A percentile compares a stretch with the other conserved stretches of the same genome.
phyloP scores from a whole-genome alignment of 2,888 invertebrate genomes.

The Agrilus mali region DNA sequence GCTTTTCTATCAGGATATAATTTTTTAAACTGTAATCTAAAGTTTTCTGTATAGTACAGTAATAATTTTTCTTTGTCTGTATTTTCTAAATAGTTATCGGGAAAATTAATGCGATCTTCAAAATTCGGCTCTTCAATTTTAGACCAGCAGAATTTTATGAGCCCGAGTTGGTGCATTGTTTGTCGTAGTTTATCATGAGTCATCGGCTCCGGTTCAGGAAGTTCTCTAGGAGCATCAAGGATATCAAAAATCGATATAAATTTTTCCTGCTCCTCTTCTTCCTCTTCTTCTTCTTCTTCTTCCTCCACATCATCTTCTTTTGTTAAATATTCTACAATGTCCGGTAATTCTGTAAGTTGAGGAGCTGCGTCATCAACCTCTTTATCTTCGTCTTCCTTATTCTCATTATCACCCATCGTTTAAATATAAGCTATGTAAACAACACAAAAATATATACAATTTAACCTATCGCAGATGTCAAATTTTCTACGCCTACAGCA shows the following conservation, averaged over 20 bases:
- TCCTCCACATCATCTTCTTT: conserved; percentile 6
- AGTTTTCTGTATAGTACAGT: conserved; percentile 65
- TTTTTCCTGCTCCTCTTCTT: conserved; percentile 19
- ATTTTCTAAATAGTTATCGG: conserved; percentile 51
- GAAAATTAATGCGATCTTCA: conserved; percentile 46
- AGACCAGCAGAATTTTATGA: conserved; percentile 54
- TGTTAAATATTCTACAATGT: background rate
- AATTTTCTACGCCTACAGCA: too few species aligned
- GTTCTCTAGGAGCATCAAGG: conserved; percentile 25
- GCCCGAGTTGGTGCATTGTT: conserved; percentile 45
- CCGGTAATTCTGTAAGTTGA: background rate
- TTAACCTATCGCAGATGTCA: too few species aligned
- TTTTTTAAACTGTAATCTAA: conserved; percentile 54
- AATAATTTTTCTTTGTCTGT: conserved; percentile 57
- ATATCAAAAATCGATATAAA: conserved; percentile 26
- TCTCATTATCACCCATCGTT: background rate
- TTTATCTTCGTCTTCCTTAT: conserved; percentile 2
- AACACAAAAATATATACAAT: too few species aligned
- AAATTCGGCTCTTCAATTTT: conserved; percentile 41
- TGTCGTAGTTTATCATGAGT: conserved; percentile 43
- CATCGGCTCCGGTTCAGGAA: conserved; percentile 28
- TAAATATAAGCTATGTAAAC: too few species aligned
- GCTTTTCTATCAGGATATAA: conserved; percentile 49
- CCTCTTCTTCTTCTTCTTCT: conserved; percentile 19
- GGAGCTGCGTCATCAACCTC: background rate